Evolutionary conservation across 2,888 invertebrate species (phyloP), one percentile per base, ranked within the genome.

Genomic region (Heliconius erato): DNA sequence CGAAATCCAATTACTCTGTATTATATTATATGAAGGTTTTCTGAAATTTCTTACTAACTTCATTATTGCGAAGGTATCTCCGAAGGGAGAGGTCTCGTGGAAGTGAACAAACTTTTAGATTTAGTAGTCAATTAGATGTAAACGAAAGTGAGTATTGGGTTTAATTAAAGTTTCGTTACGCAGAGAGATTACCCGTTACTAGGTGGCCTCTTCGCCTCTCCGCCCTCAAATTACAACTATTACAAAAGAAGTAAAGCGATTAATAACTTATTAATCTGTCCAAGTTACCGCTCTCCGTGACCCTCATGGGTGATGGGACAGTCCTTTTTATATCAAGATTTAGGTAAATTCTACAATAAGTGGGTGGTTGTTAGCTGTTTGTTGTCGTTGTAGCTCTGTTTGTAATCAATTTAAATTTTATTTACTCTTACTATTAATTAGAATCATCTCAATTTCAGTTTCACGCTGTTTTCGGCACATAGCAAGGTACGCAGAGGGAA

Each of bases 181-280:
- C n/a, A 3, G n/a, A 63, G 74, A 59, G 59, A 63, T 76, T 76
- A 59, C 49, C 49, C 16, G 5, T 49, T 49, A 49, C 49, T 49
- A n/a, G n/a, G n/a, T n/a, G n/a, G n/a, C n/a, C n/a, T n/a, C n/a
- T n/a, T n/a, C n/a, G n/a, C n/a, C n/a, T n/a, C n/a, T n/a, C n/a
- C n/a, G n/a, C n/a, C n/a, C n/a, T n/a, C n/a, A n/a, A n/a, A n/a
- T n/a, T n/a, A n/a, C n/a, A n/a, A n/a, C n/a, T n/a, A n/a, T n/a
- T n/a, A n/a, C n/a, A n/a, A n/a, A n/a, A n/a, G 49, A 84, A 80
- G 76, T 84, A 82, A 81, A 83, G 72, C 74, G 81, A 84, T 84
- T 84, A 84, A 83, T 79, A 84, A 80, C 79, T 83, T 78, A 79
- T 80, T 82, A 83, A 84, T 84, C 84, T 80, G 80, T 80, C 65